Percentiles rank a stretch among this genome's conserved stretches.
phyloP scores from a whole-genome alignment of 2,797 vertebrate species.

The Myotis vivesi region DNA sequence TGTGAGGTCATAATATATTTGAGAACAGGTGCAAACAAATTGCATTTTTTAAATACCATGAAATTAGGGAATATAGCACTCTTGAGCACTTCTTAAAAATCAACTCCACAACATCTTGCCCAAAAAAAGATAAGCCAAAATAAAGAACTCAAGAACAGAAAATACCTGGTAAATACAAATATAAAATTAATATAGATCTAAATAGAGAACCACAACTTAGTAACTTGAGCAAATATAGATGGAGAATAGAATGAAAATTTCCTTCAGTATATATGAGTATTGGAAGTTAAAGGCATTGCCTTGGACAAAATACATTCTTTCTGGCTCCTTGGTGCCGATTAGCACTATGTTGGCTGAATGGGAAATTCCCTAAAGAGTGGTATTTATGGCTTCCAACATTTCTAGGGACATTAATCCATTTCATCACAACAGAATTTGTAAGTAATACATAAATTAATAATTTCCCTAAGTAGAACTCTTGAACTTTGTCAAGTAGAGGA shows the following conservation, averaged over 20 bases:
- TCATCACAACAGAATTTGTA: neutral
- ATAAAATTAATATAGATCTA: neutral
- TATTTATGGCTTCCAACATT: neutral
- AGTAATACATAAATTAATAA: slow-evolving; percentile 23
- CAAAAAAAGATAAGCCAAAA: neutral
- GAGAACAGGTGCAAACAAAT: neutral
- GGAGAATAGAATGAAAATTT: neutral
- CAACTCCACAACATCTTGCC: neutral
- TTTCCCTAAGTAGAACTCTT: neutral
- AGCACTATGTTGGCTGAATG: neutral
- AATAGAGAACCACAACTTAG: neutral
- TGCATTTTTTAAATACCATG: neutral
- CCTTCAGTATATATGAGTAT: neutral
- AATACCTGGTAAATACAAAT: neutral
- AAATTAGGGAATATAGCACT: neutral
- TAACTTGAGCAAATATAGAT: neutral
- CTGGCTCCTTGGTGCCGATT: neutral
- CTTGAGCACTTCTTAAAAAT: neutral
- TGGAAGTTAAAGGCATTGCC: neutral
- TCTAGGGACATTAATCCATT: neutral
- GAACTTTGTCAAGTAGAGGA: neutral
- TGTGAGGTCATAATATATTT: neutral
- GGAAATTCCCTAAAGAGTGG: neutral
- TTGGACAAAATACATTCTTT: neutral
- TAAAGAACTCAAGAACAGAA: neutral